A percentile compares a stretch with the other conserved stretches of the same genome.
phyloP scores from a whole-genome alignment of 1,140 invertebrate species.

The Aphaenogaster floridana region DNA sequence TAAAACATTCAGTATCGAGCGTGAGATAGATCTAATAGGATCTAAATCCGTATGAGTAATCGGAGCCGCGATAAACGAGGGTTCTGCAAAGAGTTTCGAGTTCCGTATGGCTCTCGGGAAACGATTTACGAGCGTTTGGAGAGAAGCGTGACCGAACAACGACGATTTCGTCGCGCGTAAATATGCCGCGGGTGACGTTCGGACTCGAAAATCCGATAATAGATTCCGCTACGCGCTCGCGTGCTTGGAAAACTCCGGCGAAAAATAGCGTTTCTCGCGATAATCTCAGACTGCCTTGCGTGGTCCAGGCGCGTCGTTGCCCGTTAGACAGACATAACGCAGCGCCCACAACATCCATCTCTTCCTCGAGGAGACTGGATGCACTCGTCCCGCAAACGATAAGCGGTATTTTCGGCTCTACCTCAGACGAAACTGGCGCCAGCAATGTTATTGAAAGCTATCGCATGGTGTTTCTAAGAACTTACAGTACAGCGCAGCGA shows the following conservation, averaged over 20 bases:
- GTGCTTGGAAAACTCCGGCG: neutral
- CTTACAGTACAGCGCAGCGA: neutral
- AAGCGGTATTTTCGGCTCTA: neutral
- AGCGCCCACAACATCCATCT: neutral
- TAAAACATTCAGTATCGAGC: neutral
- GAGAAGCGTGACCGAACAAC: constrained; percentile 63
- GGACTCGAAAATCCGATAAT: constrained; percentile 58
- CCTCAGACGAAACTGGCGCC: constrained; percentile 11
- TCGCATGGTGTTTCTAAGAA: neutral
- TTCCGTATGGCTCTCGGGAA: constrained; percentile 29
- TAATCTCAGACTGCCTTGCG: neutral
- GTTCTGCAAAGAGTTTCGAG: constrained; percentile 32
- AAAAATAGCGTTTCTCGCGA: constrained; percentile 1
- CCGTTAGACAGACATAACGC: constrained; percentile 7
- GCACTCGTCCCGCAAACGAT: constrained; percentile 3
- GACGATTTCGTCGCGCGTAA: constrained; percentile 29
- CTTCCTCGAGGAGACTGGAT: neutral
- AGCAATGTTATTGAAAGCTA: neutral
- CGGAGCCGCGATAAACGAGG: constrained; percentile 36
- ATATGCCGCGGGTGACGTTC: neutral
- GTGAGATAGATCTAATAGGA: neutral
- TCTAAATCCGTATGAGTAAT: constrained; percentile 22
- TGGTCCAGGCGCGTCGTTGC: neutral
- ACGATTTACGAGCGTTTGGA: constrained; percentile 58
- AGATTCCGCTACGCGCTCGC: constrained; percentile 37